Evolutionary conservation across 2,113 vertebrate genomes (phyloP).

Genomic region (Orthonyx spaldingii): DNA sequence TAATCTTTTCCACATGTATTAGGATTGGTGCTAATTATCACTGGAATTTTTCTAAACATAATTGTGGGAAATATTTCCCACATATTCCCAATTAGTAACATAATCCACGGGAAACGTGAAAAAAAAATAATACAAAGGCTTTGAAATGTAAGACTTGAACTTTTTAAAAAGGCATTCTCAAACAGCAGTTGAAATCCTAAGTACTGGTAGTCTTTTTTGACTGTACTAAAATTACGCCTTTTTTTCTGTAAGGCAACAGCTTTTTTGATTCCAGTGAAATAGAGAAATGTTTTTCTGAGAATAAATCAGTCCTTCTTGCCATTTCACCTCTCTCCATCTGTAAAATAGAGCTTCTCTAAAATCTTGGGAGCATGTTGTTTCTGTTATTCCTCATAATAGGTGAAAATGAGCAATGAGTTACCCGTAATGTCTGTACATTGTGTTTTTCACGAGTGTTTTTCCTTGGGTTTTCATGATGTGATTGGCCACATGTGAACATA

Average conservation of each 20-base stretch:
- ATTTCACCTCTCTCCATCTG: background rate
- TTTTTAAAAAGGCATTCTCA: background rate
- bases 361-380: background rate
- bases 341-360: background rate
- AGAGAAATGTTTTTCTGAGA: background rate
- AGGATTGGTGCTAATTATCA: conserved; percentile 37
- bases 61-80: conserved; percentile 59
- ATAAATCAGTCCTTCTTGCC: background rate
- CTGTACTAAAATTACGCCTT: background rate
- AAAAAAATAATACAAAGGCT: background rate
- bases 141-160: conserved; percentile 65
- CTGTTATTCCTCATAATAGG: background rate
- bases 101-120: conserved; percentile 8
- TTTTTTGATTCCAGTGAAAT: background rate
- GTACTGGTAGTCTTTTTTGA: background rate
- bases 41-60: conserved; percentile 32
- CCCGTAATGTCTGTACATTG: background rate
- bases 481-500: background rate
- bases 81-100: conserved; percentile 64
- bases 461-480: background rate
- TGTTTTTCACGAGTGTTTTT: background rate
- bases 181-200: background rate
- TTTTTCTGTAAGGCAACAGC: background rate
- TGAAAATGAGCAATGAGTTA: background rate
- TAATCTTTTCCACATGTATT: conserved; percentile 35